Evolutionary conservation across 2,797 vertebrate genomes (phyloP), one percentile per base, ranked within the genome.

Genomic region (Halcyon smyrnensis): DNA sequence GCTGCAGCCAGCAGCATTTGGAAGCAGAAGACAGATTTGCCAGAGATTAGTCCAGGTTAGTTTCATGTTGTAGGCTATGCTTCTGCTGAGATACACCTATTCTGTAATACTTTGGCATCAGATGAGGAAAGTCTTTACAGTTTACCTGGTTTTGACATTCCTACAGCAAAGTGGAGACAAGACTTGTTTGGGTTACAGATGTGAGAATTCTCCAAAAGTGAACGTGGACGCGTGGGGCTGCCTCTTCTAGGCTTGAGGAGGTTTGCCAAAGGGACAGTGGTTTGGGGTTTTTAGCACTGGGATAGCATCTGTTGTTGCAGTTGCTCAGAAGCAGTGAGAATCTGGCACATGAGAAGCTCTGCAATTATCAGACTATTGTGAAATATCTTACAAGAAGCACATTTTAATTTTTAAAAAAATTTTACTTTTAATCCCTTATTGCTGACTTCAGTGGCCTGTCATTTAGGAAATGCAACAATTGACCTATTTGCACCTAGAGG

Each of bases 1-100:
- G 15, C 32, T 34, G 10, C 41, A 89, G 54, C 37, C 69, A 88
- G 51, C 13, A 41, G n/a, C 28, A 9, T 63, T 25, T 63, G 75
- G 68, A 84, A 90, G 37, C 48, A 56, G 64, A 70, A 25, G 12
- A 77, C 39, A 27, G 11, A 46, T 45, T 74, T 92, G 17, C 8
- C 15, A 21, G 32, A 28, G 27, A 12, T 27, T 12, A 48, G 37
- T 60, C 25, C 34, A 41, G 37, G 24, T 57, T 70, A 27, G 18
- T 30, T 12, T 41, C 2, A 1, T 30, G n/a, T 20, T 48, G 5
- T 39, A 28, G 32, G 16, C 19, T 77, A 18, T 0, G 0, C 21
- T 57, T n/a, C 63, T 76, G 3, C 18, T n/a, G 34, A 73, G 60
- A 30, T 18, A 5, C 6, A 32, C 23, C 41, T 67, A 1, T 57